These are phyloP conservation scores for Microtus pennsylvanicus DNA, from an alignment of 2,113 vertebrate species.

Conservation along the genomic window DNA sequence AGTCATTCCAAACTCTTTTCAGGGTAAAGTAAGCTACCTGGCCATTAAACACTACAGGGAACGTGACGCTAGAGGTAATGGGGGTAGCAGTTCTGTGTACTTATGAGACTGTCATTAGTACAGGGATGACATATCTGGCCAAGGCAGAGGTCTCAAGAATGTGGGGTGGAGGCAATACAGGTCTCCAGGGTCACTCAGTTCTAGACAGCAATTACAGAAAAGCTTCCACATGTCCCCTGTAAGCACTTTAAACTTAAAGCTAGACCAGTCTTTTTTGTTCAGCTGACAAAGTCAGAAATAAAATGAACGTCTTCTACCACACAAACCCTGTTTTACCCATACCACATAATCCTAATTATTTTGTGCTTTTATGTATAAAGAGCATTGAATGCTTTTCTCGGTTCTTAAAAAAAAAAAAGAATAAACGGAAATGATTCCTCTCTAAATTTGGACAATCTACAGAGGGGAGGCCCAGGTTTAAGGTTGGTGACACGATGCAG, in stretches of 20 bases:
- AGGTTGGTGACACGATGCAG: slow-evolving; percentile 77
- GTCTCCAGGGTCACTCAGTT: slow-evolving; percentile 72
- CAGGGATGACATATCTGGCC: slow-evolving; percentile 39
- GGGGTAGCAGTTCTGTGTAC: too few species aligned
- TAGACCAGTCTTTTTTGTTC: slow-evolving; percentile 84
- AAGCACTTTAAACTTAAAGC: slow-evolving; percentile 82
- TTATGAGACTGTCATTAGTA: slow-evolving; percentile 58
- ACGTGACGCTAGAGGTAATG: background rate
- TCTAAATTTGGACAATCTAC: slow-evolving; percentile 70
- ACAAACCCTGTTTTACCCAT: slow-evolving; percentile 83
- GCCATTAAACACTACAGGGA: background rate
- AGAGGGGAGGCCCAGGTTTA: slow-evolving; percentile 75
- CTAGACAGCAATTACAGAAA: slow-evolving; percentile 76
- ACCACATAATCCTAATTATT: slow-evolving; percentile 86
- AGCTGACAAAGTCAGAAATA: slow-evolving; percentile 83
- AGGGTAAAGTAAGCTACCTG: background rate
- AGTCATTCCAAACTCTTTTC: background rate
- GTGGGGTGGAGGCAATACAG: slow-evolving; percentile 62
- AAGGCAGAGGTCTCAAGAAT: slow-evolving; percentile 49
- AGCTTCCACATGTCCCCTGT: slow-evolving; percentile 81
- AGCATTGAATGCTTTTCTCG: slow-evolving; percentile 82
- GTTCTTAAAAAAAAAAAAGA: slow-evolving; percentile 79
- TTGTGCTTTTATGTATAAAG: slow-evolving; percentile 84
- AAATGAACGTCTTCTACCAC: slow-evolving; percentile 82
- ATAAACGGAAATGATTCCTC: slow-evolving; percentile 80